Conservation (phyloP, 2,113 vertebrate species). For the Malurus elegans region DNA sequence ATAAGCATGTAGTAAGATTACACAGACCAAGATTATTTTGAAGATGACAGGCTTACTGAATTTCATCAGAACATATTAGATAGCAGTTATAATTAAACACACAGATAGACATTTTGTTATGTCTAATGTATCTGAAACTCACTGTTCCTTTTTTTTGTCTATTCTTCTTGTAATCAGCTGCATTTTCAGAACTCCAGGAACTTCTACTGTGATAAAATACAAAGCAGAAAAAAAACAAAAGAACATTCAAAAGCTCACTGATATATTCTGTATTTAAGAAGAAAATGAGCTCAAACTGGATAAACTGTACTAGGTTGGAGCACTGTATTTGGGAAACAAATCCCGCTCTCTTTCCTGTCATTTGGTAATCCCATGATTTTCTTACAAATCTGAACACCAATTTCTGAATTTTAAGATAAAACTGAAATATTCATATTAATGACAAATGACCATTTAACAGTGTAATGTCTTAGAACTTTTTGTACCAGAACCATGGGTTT, state of each 20-base stretch:
- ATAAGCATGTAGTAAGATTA: neutral
- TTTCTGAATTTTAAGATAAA: neutral
- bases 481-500: neutral
- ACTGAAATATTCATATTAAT: neutral
- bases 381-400: neutral
- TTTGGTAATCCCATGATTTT: neutral
- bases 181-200: neutral
- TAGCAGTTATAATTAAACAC: neutral
- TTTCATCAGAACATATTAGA: neutral
- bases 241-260: neutral
- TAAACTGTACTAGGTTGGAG: neutral
- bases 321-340: neutral
- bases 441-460: neutral
- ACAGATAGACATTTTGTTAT: neutral
- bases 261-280: neutral
- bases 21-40: neutral
- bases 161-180: neutral
- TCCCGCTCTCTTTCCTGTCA: fast-evolving
- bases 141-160: constrained; percentile 33
- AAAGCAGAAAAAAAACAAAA: neutral
- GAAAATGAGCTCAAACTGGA: neutral
- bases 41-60: neutral
- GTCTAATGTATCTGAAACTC: constrained; percentile 36
- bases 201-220: constrained; percentile 42
- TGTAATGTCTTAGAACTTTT: neutral